These are phyloP conservation scores for Notodonta ziczac DNA, from an alignment of 2,888 invertebrate genomes.

Conservation along the genomic window DNA sequence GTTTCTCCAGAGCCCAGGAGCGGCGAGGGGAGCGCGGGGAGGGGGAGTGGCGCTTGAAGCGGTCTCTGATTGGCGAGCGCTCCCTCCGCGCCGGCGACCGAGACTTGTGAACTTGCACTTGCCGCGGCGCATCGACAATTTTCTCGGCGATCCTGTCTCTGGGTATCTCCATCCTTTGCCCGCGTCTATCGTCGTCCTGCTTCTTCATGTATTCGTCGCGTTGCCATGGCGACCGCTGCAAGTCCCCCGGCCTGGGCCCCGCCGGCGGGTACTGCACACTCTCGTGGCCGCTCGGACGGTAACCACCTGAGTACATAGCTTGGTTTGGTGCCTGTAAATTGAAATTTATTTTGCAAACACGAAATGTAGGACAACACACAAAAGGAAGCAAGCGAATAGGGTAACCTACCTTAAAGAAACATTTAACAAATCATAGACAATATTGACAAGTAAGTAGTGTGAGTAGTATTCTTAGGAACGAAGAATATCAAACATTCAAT, in stretches of 20 bases:
- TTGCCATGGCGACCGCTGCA: constrained; percentile 54
- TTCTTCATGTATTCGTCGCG: constrained; percentile 53
- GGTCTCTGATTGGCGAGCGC: constrained; percentile 63
- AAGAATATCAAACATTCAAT: too few relatives aligned
- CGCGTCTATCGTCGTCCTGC: constrained; percentile 55
- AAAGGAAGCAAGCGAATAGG: too few relatives aligned
- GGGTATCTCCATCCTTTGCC: constrained; percentile 24
- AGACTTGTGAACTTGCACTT: constrained; percentile 42
- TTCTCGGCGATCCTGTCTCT: constrained; percentile 37
- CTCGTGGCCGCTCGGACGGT: constrained; percentile 56
- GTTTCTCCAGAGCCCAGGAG: constrained; percentile 75
- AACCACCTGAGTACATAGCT: constrained; percentile 74
- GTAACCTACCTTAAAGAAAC: too few relatives aligned
- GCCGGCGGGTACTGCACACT: constrained; percentile 49
- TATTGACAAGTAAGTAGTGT: too few relatives aligned
- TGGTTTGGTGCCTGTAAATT: constrained; percentile 77
- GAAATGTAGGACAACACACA: constrained; percentile 11
- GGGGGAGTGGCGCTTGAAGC: constrained; percentile 64
- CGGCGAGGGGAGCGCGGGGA: constrained; percentile 70
- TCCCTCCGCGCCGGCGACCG: constrained; percentile 64
- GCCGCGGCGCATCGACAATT: constrained; percentile 12
- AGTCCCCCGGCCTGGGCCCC: constrained; percentile 37
- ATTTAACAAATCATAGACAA: too few relatives aligned
- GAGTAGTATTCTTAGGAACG: too few relatives aligned
- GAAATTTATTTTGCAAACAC: constrained; percentile 70